Evolutionary conservation across 1,140 invertebrate species (phyloP), one percentile per base, ranked within the genome.

Genomic region (Wasmannia auropunctata): DNA sequence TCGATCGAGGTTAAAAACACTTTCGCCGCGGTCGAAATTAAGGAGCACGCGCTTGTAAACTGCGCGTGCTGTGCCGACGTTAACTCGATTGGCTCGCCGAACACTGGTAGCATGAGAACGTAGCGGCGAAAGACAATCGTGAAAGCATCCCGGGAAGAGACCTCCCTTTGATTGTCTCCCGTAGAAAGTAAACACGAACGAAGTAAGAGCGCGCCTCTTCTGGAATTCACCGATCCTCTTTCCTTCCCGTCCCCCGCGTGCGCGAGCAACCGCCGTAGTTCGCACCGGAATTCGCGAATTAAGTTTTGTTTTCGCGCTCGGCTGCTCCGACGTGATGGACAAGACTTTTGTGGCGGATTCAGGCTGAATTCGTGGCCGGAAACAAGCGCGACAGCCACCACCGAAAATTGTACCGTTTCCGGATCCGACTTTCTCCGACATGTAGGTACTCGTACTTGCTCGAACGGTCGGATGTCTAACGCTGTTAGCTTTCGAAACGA

Each of bases 101-200:
- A 92, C 88, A 90, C 90, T 87, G 72, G 88, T 86, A 90, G 91
- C 91, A 93, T 93, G 94, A 91, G 92, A 92, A 92, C 62, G n/a
- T n/a, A 40, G 40, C 49, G 14, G 19, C 72, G 60, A 49, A 79
- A 91, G 90, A 94, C 94, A 94, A 94, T 94, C 90, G 93, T 92
- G 94, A 94, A 94, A 94, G 94, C 93, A 92, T 88, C 76, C 76
- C 69, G 85, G 88, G 74, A 86, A 88, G 77, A 74, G 60, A 83
- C 86, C 63, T 89, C 87, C 87, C 87, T 88, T 88, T 77, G 86
- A 93, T 93, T 93, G 91, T 94, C 91, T 89, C 60, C 14, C 83
- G 80, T 93, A 90, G 89, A 92, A 92, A 92, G 89, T 92, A 92
- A 92, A 93, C 74, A 89, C 62, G 49, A 43, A 31, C 76, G 80